These are phyloP conservation scores for Leucophenga varia DNA, from an alignment of 1,140 invertebrate genomes.

Conservation along the genomic window DNA sequence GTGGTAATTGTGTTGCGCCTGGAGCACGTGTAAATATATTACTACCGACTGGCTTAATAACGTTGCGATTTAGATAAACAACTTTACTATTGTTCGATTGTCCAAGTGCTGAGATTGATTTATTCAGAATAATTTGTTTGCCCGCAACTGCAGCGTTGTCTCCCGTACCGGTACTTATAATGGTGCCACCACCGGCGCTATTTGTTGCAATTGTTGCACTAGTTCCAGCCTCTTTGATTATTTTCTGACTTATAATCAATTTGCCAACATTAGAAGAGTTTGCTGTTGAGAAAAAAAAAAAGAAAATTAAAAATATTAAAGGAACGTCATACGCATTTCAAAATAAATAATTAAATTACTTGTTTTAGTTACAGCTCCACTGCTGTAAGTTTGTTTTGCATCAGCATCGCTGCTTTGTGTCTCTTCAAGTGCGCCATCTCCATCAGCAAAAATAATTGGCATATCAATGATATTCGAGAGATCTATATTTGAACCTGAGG, in stretches of 20 bases:
- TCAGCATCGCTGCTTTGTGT: slow-evolving; percentile 7
- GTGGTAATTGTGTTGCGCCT: slow-evolving; percentile 9
- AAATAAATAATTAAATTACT: slow-evolving; percentile 5
- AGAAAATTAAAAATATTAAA: neutral
- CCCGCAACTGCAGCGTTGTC: slow-evolving; percentile 21
- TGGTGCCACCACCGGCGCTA: slow-evolving; percentile 19
- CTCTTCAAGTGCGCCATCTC: slow-evolving; percentile 56
- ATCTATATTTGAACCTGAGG: slow-evolving; percentile 53
- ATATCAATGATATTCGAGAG: slow-evolving; percentile 67
- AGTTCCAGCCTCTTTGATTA: slow-evolving; percentile 38
- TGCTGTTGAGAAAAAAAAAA: slow-evolving; percentile 9
- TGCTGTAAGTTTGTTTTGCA: neutral
- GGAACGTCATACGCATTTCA: neutral
- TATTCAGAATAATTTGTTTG: slow-evolving; percentile 23
- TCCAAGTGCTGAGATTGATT: slow-evolving; percentile 3
- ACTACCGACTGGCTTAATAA: slow-evolving; percentile 36
- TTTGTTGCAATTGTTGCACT: slow-evolving; percentile 6
- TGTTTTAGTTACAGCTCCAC: slow-evolving; percentile 5
- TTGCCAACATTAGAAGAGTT: slow-evolving; percentile 21
- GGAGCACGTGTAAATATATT: slow-evolving; percentile 17
- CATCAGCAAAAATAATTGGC: slow-evolving; percentile 69
- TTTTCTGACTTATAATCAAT: slow-evolving; percentile 47
- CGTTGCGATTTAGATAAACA: slow-evolving; percentile 45
- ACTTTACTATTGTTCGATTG: slow-evolving; percentile 27
- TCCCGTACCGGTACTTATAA: slow-evolving; percentile 32